Evolutionary conservation across 2,797 vertebrate species (phyloP), one percentile per base, ranked within the genome.

Genomic region (Taenioides sp.): DNA sequence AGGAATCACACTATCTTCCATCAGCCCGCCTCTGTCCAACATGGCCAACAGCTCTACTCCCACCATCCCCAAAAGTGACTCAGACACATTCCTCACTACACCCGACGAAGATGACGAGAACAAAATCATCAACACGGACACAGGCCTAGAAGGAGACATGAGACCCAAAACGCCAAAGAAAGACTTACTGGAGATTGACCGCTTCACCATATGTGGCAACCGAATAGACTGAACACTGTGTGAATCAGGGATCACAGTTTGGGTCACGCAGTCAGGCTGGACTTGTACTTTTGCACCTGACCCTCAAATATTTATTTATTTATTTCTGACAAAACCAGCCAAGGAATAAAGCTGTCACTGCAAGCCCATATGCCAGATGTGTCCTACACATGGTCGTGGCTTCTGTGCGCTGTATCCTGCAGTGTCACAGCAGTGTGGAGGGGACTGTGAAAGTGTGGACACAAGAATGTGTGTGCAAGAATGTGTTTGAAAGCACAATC

Each of bases 131-230:
- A 90, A 89, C 27, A 20, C 76, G 0, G 81, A 91, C 67, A 92
- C 95, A 16, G 92, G 92, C 10, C 92, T 95, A 80, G 97, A 97
- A 58, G 94, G 87, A 80, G 93, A 95, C 71, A 88, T 95, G 49
- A 94, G 94, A 87, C 95, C 93, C 86, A 94, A 94, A 88, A 92
- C 96, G 17, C 92, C 96, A 71, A 97, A 98, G 91, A 98, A 98
- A 90, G 97, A 99, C 86, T 92, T 99, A 89, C 75, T 99, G 85
- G 97, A 99, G 87, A 98, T 99, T 81, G 98, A 99, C 92, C 95
- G 98, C 84, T 99, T 99, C 92, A 99, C 98, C 79, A 99, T 99
- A 87, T 99, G 98, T 65, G 98, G 98, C 85, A 99, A 98, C 92
- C 93, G 97, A 69, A 99, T 99, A 86, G 97, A 99, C 95, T 99